phyloP scores from a whole-genome alignment of 2,113 vertebrate species.

The Odocoileus virginianus region DNA sequence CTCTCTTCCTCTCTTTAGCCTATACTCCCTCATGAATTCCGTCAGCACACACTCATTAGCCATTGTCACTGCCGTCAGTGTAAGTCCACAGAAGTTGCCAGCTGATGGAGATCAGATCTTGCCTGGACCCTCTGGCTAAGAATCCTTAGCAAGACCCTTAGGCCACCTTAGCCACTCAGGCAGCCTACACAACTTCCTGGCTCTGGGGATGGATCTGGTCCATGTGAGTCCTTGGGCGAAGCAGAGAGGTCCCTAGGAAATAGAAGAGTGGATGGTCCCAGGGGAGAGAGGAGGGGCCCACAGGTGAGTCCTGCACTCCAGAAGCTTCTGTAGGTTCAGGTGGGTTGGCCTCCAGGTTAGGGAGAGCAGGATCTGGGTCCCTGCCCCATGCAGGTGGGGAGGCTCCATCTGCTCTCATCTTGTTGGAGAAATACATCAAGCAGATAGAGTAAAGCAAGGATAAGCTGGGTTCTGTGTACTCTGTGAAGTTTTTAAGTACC shows the following conservation, averaged over 20 bases:
- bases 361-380: not conserved
- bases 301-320: not conserved
- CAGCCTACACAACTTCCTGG: no score
- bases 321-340: not conserved
- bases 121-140: not conserved
- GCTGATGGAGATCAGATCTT: not conserved
- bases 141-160: not conserved
- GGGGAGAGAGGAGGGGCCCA: not conserved
- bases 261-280: no score
- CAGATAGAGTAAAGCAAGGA: not conserved
- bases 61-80: not conserved
- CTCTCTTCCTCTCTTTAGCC: not conserved
- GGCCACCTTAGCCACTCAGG: no score
- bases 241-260: not conserved
- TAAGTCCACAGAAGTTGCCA: not conserved
- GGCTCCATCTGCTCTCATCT: not conserved
- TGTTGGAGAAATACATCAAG: fast-evolving
- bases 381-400: not conserved
- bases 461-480: fast-evolving
- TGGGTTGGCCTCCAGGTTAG: not conserved
- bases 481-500: not conserved
- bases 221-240: not conserved
- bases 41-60: no score
- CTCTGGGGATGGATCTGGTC: not conserved
- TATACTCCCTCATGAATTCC: not conserved